Conservation (phyloP, 2,888 invertebrate genomes). For the Tetropium fuscum region DNA sequence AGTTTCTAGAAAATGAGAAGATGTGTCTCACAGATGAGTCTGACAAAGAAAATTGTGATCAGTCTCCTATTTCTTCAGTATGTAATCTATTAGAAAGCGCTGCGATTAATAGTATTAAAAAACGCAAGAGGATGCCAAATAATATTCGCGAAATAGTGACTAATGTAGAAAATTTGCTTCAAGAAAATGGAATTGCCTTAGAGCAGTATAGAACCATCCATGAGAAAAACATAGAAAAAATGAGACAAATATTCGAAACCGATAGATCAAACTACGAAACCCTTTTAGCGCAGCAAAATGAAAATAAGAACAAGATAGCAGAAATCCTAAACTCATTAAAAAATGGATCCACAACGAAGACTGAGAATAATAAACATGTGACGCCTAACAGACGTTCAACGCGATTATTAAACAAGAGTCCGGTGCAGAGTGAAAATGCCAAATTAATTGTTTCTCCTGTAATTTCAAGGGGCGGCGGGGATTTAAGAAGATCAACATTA, state of each 20-base stretch:
- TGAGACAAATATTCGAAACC: constrained; percentile 7
- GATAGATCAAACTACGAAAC: constrained; percentile 1
- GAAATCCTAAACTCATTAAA: not conserved
- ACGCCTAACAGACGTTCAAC: constrained; percentile 18
- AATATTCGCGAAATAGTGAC: not conserved
- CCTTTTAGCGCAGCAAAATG: constrained; percentile 1
- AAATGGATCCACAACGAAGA: not conserved
- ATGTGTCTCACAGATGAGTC: constrained; percentile 15
- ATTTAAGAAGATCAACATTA: constrained; percentile 33
- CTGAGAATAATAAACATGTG: constrained; percentile 11
- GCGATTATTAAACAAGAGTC: constrained; percentile 28
- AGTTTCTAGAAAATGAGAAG: constrained; percentile 26
- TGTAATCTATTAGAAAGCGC: constrained; percentile 27
- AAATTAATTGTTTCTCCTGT: constrained; percentile 32
- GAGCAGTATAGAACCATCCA: constrained; percentile 15
- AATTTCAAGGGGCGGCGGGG: constrained; percentile 27
- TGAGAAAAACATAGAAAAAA: constrained; percentile 21
- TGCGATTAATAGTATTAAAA: constrained; percentile 19
- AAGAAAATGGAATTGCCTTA: constrained; percentile 12
- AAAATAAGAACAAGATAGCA: not conserved
- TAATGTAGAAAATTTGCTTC: constrained; percentile 20
- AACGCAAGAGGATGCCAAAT: not conserved
- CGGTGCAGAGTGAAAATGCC: constrained; percentile 5
- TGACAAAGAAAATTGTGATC: not conserved
- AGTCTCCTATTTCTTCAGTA: constrained; percentile 31